Evolutionary conservation across 2,888 invertebrate species (phyloP).

Genomic region (Amphipyra tragopoginis): DNA sequence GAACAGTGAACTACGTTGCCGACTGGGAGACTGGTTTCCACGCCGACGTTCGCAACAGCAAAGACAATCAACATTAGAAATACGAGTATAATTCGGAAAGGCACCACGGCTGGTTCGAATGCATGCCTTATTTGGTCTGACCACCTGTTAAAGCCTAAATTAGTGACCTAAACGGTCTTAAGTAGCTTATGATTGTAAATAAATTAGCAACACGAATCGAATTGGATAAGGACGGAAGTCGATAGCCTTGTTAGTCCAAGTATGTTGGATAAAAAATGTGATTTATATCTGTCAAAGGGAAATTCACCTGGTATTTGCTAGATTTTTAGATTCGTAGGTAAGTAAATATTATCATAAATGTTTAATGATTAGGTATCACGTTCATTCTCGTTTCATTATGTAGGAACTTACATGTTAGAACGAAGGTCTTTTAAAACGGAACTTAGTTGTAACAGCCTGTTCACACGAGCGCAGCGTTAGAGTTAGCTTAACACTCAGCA

Average conservation of each 20-base stretch:
- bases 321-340: conserved; percentile 35
- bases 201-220: conserved; percentile 48
- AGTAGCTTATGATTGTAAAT: conserved; percentile 53
- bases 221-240: conserved; percentile 41
- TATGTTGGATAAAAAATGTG: conserved; percentile 45
- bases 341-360: conserved; percentile 32
- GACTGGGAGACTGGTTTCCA: conserved; percentile 95
- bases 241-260: conserved; percentile 46
- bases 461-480: too few relatives aligned
- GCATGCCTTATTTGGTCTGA: conserved; percentile 49
- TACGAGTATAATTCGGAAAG: conserved; percentile 41
- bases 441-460: too few relatives aligned
- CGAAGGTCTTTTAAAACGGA: not conserved
- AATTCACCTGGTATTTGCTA: conserved; percentile 26
- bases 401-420: not conserved
- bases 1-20: conserved; percentile 93
- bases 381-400: conserved; percentile 16
- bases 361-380: conserved; percentile 33
- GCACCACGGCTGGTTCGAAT: conserved; percentile 46
- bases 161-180: conserved; percentile 45
- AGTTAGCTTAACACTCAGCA: too few relatives aligned
- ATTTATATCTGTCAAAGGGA: conserved; percentile 38
- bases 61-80: conserved; percentile 85
- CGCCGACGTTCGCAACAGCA: conserved; percentile 92
- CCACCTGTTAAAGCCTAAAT: conserved; percentile 52